Conservation (phyloP, 2,113 vertebrate genomes). For the Corapipo altera region DNA sequence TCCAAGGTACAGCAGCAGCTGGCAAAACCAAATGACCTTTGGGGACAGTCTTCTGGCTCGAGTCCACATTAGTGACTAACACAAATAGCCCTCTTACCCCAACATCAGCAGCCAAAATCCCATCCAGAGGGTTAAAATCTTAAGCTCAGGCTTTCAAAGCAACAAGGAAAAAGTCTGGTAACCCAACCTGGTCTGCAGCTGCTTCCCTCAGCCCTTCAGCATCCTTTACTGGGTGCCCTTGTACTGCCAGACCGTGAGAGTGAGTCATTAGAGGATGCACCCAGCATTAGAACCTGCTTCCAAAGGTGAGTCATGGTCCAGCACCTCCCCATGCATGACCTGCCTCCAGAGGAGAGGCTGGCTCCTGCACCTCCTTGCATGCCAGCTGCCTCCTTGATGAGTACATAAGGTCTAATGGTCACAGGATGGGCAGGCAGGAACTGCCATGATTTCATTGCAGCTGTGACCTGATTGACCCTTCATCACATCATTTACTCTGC, state of each 20-base stretch:
- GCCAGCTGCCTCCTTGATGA: conserved; percentile 17
- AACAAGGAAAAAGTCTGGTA: not conserved
- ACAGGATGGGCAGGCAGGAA: not conserved
- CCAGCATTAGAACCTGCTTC: not conserved
- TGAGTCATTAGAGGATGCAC: not conserved
- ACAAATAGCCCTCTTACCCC: not conserved
- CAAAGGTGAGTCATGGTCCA: not conserved
- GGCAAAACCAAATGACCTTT: not conserved
- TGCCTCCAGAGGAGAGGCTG: not conserved
- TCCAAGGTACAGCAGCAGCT: not conserved
- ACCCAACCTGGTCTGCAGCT: not conserved
- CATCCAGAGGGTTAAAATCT: not conserved
- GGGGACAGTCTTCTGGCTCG: not conserved
- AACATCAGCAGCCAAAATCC: not conserved
- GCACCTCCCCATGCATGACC: not conserved
- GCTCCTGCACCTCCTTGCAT: not conserved
- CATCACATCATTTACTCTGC: not conserved
- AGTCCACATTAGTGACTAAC: not conserved
- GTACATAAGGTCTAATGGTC: conserved; percentile 9
- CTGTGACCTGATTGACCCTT: conserved; percentile 25
- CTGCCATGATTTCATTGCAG: not conserved
- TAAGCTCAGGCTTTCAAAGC: not conserved
- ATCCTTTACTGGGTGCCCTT: not conserved
- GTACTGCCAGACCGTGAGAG: not conserved
- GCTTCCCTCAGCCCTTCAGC: not conserved